Conservation (phyloP, 2,888 invertebrate species). For the Hyposoter didymator region DNA sequence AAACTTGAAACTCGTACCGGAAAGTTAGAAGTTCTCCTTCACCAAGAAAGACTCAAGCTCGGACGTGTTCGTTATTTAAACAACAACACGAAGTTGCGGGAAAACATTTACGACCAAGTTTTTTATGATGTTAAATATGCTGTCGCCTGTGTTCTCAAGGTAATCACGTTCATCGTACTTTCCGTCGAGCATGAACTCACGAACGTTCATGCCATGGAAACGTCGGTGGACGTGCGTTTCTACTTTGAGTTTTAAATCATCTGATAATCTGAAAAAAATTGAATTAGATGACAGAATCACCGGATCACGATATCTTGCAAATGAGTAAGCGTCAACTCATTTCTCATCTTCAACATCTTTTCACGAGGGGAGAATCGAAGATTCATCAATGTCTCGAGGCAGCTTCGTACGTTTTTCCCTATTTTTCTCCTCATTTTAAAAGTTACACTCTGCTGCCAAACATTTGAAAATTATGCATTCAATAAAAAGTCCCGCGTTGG, state of each 20-base stretch:
- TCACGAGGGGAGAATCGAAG: conserved; percentile 39
- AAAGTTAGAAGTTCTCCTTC: conserved; percentile 71
- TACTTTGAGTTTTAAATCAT: background rate
- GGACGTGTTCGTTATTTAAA: conserved; percentile 60
- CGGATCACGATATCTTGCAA: conserved; percentile 61
- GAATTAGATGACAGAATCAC: conserved; percentile 41
- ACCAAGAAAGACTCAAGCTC: conserved; percentile 72
- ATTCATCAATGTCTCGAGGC: conserved; percentile 38
- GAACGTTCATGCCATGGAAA: background rate
- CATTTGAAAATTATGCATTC: background rate
- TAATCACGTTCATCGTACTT: conserved; percentile 54
- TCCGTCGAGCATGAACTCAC: background rate
- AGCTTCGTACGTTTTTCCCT: conserved; percentile 47
- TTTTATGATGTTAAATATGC: conserved; percentile 75
- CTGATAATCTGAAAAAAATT: background rate
- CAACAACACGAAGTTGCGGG: conserved; percentile 59
- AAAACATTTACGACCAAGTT: conserved; percentile 68
- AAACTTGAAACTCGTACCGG: conserved; percentile 52
- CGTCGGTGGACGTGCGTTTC: background rate
- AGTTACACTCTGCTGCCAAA: background rate
- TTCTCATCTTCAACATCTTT: conserved; percentile 36
- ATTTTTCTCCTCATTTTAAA: background rate
- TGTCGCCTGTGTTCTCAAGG: conserved; percentile 73
- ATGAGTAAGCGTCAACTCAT: conserved; percentile 71
- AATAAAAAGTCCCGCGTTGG: background rate